phyloP scores from a whole-genome alignment of 2,888 invertebrate genomes.

The Podabrus alpinus region DNA sequence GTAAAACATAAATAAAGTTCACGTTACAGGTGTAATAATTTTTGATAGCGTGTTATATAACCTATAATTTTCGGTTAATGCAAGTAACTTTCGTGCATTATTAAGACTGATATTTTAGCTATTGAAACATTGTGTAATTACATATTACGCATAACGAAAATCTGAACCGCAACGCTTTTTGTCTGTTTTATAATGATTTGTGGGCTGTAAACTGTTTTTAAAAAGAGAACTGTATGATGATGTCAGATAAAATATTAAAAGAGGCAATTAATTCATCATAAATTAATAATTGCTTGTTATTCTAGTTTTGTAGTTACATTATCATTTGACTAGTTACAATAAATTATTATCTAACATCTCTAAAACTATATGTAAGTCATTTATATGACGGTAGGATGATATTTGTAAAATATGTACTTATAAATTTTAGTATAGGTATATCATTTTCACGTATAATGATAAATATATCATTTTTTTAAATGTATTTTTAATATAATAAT shows the following conservation, averaged over 20 bases:
- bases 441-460: too few relatives aligned
- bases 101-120: slow-evolving; percentile 22
- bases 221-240: background rate
- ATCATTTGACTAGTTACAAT: background rate
- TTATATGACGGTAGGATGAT: background rate
- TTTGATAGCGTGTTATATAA: slow-evolving; percentile 22
- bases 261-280: background rate
- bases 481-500: background rate
- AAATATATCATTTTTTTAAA: too few relatives aligned
- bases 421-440: too few relatives aligned
- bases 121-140: slow-evolving; percentile 17
- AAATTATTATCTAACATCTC: background rate
- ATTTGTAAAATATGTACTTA: background rate
- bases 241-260: background rate
- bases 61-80: slow-evolving; percentile 24
- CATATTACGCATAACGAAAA: slow-evolving; percentile 9
- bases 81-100: slow-evolving; percentile 16
- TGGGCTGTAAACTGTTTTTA: background rate
- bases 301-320: background rate
- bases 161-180: slow-evolving; percentile 8
- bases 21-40: slow-evolving; percentile 8
- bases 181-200: background rate
- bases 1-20: background rate
- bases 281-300: background rate
- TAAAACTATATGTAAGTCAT: background rate